Evolutionary conservation across 2,888 invertebrate genomes (phyloP).

Genomic region (Stramonita haemastoma): DNA sequence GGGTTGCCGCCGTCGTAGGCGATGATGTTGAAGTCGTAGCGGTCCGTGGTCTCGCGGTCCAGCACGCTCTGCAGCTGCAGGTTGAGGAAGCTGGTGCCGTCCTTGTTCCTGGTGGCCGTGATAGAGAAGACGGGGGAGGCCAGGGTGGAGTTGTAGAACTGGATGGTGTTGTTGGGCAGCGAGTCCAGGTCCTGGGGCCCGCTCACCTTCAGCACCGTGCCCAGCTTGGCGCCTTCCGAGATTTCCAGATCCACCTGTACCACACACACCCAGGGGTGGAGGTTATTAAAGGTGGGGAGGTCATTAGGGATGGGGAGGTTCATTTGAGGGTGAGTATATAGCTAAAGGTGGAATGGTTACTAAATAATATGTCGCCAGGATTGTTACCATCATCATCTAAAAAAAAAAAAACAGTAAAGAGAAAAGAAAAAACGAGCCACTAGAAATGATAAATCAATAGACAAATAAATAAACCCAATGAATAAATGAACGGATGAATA

Average conservation of each 20-base stretch:
- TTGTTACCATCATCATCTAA: not conserved
- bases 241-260: constrained; percentile 45
- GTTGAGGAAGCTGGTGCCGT: constrained; percentile 63
- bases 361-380: too few species aligned
- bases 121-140: constrained; percentile 58
- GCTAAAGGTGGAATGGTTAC: too few species aligned
- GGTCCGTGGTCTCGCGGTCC: constrained; percentile 62
- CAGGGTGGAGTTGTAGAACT: constrained; percentile 61
- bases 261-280: too few species aligned
- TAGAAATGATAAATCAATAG: not conserved
- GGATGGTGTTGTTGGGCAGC: constrained; percentile 60
- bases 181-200: constrained; percentile 65
- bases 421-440: not conserved
- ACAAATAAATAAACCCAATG: not conserved
- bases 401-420: not conserved
- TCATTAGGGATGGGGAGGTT: too few species aligned
- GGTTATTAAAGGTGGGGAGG: too few species aligned
- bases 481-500: not conserved
- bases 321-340: too few species aligned
- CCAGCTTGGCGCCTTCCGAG: constrained; percentile 52
- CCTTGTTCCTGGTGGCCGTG: constrained; percentile 59
- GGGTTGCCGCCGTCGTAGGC: constrained; percentile 65
- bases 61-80: constrained; percentile 59
- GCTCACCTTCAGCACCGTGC: constrained; percentile 52
- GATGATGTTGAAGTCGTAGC: constrained; percentile 60